Percentiles rank a stretch among this genome's conserved stretches.
Conservation (phyloP, 2,888 invertebrate species). For the Ophion obscuratus region DNA sequence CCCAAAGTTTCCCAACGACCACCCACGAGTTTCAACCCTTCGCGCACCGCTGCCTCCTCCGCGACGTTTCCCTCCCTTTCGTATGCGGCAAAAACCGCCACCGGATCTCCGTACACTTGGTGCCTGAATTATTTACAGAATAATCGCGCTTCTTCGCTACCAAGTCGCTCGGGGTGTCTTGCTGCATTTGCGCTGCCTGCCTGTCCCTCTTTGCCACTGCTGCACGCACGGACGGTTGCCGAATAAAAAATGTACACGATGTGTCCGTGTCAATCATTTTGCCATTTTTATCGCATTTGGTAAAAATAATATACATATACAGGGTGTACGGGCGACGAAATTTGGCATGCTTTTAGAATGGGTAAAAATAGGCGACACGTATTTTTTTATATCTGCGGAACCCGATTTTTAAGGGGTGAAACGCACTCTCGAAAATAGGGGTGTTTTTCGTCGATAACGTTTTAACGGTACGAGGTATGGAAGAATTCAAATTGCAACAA, state of each 20-base stretch:
- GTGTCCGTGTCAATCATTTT: no score
- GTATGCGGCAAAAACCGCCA: conserved; percentile 21
- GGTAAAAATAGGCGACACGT: no score
- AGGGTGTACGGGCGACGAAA: no score
- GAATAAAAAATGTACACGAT: conserved; percentile 68
- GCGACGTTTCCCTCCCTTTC: not conserved
- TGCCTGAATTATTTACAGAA: conserved; percentile 38
- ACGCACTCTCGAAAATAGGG: no score
- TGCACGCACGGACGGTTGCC: conserved; percentile 21
- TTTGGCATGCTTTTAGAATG: no score
- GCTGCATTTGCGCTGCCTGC: not conserved
- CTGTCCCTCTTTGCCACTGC: not conserved
- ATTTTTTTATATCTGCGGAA: no score
- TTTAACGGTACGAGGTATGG: no score
- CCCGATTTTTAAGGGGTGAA: no score
- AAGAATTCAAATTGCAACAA: no score
- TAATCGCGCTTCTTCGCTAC: not conserved
- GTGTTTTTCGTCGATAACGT: no score
- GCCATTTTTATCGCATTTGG: no score
- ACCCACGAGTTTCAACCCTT: conserved; percentile 14
- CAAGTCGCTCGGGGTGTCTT: not conserved
- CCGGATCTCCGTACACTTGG: conserved; percentile 6
- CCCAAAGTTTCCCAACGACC: conserved; percentile 2
- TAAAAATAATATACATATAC: no score
- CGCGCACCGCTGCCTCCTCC: not conserved